phyloP scores from a whole-genome alignment of 2,113 vertebrate genomes.

The Hemibagrus wyckioides region DNA sequence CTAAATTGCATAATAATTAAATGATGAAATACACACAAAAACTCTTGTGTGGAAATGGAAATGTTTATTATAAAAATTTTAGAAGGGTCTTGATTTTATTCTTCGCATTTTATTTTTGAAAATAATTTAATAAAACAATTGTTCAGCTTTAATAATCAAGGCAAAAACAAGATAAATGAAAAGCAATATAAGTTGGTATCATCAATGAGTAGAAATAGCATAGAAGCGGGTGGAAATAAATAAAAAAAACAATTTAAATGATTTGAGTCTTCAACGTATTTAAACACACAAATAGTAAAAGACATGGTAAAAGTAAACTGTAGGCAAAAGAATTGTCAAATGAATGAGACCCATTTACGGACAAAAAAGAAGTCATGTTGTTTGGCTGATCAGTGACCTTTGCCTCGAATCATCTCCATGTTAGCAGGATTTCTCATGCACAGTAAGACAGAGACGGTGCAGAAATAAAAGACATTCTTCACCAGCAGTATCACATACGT shows the following conservation, averaged over 20 bases:
- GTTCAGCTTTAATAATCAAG: not conserved
- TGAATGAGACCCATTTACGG: too few relatives aligned
- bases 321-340: too few relatives aligned
- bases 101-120: not conserved
- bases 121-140: not conserved
- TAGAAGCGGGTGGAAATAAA: not conserved
- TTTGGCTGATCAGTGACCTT: not conserved
- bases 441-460: constrained; percentile 12
- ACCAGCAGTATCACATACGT: constrained; percentile 35
- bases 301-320: not conserved
- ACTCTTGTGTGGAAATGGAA: too few relatives aligned
- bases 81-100: too few relatives aligned
- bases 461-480: constrained; percentile 46
- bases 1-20: not conserved
- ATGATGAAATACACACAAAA: not conserved
- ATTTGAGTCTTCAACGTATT: not conserved
- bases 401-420: not conserved
- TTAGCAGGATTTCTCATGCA: constrained; percentile 26
- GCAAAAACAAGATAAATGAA: not conserved
- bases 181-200: not conserved
- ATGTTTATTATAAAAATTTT: not conserved
- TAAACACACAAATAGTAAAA: not conserved
- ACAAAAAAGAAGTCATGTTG: not conserved
- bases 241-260: not conserved
- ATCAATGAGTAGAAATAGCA: not conserved